Evolutionary conservation across 2,797 vertebrate genomes (phyloP).

Genomic region (Arnoldichthys spilopterus): DNA sequence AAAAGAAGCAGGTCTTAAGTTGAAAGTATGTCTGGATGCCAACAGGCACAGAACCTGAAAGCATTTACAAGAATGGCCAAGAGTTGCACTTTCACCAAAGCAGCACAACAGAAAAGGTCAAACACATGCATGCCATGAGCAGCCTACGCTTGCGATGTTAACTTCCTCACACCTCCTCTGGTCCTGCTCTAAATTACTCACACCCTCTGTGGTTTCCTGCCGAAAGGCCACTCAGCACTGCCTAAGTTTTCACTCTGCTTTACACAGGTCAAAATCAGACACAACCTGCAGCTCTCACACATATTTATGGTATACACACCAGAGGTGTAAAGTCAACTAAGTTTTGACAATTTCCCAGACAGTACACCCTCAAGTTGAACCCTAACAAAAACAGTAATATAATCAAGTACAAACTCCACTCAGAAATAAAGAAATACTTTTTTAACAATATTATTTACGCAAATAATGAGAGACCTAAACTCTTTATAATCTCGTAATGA

Average conservation of each 20-base stretch:
- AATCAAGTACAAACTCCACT: too few species aligned
- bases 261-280: conserved; percentile 15
- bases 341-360: too few species aligned
- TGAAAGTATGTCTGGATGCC: background rate
- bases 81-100: conserved; percentile 36
- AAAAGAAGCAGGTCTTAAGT: background rate
- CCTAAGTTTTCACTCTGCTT: background rate
- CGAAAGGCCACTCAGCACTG: conserved; percentile 17
- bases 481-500: too few species aligned
- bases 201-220: conserved; percentile 59
- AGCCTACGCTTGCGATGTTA: background rate
- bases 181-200: conserved; percentile 35
- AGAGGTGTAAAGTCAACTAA: too few species aligned
- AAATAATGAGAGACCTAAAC: too few species aligned
- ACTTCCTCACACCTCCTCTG: conserved; percentile 40
- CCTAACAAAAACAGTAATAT: too few species aligned
- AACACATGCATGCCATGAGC: conserved; percentile 23
- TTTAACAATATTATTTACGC: too few species aligned
- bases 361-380: too few species aligned
- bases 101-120: conserved; percentile 38
- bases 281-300: conserved; percentile 10
- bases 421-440: too few species aligned
- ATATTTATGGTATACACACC: background rate
- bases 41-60: background rate
- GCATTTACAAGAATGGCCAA: conserved; percentile 21